Evolutionary conservation across 1,140 invertebrate species (phyloP).

Genomic region (Drosophila littoralis): DNA sequence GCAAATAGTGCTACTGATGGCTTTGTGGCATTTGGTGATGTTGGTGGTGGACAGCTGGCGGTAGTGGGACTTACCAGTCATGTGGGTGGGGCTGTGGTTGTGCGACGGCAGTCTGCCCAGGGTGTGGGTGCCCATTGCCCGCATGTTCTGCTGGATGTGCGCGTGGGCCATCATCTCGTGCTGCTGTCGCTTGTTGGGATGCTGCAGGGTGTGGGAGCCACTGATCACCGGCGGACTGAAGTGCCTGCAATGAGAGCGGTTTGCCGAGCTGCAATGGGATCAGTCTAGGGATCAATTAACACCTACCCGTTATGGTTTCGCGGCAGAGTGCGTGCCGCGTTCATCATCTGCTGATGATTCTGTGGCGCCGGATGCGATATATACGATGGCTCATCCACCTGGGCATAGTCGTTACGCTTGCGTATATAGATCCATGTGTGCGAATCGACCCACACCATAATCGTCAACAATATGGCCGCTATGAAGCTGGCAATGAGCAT

Average conservation of each 20-base stretch:
- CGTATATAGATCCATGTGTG: conserved; percentile 98
- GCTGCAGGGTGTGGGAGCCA: conserved; percentile 83
- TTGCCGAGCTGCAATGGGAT: conserved; percentile 48
- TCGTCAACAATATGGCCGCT: conserved; percentile 94
- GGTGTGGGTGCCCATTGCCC: conserved; percentile 85
- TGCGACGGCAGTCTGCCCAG: conserved; percentile 86
- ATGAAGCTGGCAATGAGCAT: conserved; percentile 93
- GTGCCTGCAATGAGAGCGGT: conserved; percentile 66
- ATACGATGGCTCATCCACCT: conserved; percentile 83
- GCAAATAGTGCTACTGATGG: conserved; percentile 30
- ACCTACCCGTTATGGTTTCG: conserved; percentile 84
- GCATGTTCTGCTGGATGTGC: conserved; percentile 85
- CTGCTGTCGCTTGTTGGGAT: conserved; percentile 82
- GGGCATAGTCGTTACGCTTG: conserved; percentile 86
- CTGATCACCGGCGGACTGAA: conserved; percentile 84
- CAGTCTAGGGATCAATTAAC: conserved; percentile 50
- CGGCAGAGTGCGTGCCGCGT: conserved; percentile 81
- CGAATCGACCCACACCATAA: conserved; percentile 96
- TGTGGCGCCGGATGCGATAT: conserved; percentile 83
- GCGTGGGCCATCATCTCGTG: conserved; percentile 84
- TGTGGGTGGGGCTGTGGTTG: conserved; percentile 85
- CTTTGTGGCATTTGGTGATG: conserved; percentile 9
- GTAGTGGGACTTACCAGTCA: conserved; percentile 73
- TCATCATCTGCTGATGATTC: conserved; percentile 84
- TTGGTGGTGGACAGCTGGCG: conserved; percentile 4